These are phyloP conservation scores for Eumeta japonica DNA, from an alignment of 1,140 invertebrate species.

Conservation along the genomic window DNA sequence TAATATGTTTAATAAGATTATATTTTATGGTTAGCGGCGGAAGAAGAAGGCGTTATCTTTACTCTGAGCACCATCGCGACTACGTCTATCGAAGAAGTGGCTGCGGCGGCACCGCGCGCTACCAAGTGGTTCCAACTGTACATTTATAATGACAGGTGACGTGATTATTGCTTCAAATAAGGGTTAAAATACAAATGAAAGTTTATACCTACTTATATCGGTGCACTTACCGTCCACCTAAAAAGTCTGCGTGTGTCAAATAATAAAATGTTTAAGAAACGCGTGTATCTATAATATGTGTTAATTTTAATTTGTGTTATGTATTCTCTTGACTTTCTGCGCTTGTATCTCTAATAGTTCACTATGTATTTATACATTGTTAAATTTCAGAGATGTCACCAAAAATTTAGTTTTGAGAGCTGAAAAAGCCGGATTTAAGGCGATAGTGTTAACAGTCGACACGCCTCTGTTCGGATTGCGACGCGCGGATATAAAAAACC, in stretches of 20 bases:
- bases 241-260: too few relatives aligned
- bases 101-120: slow-evolving; percentile 69
- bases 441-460: slow-evolving; percentile 88
- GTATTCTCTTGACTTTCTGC: slow-evolving; percentile 8
- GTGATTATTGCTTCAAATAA: background rate
- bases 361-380: slow-evolving; percentile 2
- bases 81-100: slow-evolving; percentile 85
- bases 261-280: too few relatives aligned
- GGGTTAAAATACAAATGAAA: background rate
- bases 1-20: background rate
- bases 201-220: too few relatives aligned
- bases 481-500: slow-evolving; percentile 78
- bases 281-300: too few relatives aligned
- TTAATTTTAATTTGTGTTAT: too few relatives aligned
- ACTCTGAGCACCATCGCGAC: slow-evolving; percentile 87
- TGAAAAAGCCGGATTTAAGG: slow-evolving; percentile 82
- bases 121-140: slow-evolving; percentile 91
- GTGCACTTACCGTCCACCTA: too few relatives aligned
- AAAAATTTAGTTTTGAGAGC: slow-evolving; percentile 73
- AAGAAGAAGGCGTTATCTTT: slow-evolving; percentile 70
- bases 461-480: slow-evolving; percentile 82
- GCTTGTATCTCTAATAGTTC: too few relatives aligned
- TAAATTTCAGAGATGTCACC: slow-evolving; percentile 66
- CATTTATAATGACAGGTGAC: slow-evolving; percentile 79
- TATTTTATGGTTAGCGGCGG: slow-evolving; percentile 72